phyloP scores from a whole-genome alignment of 2,797 vertebrate genomes.

The Melopsittacus undulatus region DNA sequence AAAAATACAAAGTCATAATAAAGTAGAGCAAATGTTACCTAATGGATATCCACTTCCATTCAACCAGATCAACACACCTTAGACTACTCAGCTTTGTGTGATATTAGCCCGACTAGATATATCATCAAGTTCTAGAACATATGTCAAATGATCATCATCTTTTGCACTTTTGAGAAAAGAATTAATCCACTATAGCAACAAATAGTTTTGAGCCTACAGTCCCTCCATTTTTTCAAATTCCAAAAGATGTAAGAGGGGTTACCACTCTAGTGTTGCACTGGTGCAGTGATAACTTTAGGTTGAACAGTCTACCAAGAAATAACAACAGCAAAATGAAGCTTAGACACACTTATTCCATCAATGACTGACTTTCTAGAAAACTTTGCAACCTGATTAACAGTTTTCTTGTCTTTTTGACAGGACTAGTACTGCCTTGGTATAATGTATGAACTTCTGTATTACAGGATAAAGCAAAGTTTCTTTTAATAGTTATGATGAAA shows the following conservation, averaged over 20 bases:
- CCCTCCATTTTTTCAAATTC: not conserved
- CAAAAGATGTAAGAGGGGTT: not conserved
- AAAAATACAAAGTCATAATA: not conserved
- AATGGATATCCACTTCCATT: not conserved
- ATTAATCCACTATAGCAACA: not conserved
- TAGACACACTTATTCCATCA: not conserved
- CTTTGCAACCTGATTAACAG: not conserved
- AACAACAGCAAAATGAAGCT: not conserved
- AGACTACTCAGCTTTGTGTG: not conserved
- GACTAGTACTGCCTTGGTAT: not conserved
- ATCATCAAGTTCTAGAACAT: not conserved
- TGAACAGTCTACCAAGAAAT: not conserved
- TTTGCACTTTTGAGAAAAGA: not conserved
- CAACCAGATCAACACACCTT: not conserved
- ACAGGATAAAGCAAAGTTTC: not conserved
- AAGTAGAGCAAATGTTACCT: not conserved
- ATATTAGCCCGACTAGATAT: not conserved
- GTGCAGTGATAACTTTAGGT: not conserved
- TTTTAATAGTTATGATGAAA: not conserved
- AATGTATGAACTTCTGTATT: not conserved
- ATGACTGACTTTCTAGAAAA: not conserved
- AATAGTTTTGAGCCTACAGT: not conserved
- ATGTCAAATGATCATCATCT: not conserved
- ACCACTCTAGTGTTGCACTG: not conserved
- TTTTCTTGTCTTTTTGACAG: not conserved